phyloP scores from a whole-genome alignment of 2,888 invertebrate species.

The Ptychoptera albimana region DNA sequence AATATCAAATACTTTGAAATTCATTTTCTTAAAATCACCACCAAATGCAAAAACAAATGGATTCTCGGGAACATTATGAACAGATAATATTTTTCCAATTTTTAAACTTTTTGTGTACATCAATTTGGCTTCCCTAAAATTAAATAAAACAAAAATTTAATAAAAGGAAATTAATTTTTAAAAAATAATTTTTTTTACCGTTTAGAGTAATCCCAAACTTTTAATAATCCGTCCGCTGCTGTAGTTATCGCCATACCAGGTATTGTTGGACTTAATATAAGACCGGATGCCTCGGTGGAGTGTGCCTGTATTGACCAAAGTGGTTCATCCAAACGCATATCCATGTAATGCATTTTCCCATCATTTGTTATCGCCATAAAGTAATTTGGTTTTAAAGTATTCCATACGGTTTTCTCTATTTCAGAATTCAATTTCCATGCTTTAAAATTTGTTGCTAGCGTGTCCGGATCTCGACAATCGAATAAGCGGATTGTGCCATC shows the following conservation, averaged over 20 bases:
- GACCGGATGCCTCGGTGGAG: conserved; percentile 68
- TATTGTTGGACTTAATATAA: conserved; percentile 53
- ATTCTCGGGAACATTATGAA: conserved; percentile 63
- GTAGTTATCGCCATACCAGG: conserved; percentile 63
- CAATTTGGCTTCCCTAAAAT: background rate
- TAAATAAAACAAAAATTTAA: background rate
- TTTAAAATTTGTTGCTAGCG: conserved; percentile 22
- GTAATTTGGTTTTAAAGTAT: conserved; percentile 57
- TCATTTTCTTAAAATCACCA: conserved; percentile 67
- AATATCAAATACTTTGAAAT: conserved; percentile 38
- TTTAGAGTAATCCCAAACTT: conserved; percentile 61
- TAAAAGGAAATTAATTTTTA: background rate
- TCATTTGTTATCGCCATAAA: conserved; percentile 47
- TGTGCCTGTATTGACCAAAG: conserved; percentile 65
- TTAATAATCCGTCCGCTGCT: conserved; percentile 65
- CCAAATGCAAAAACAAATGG: conserved; percentile 68
- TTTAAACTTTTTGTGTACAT: conserved; percentile 34
- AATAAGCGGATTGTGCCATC: conserved; percentile 65
- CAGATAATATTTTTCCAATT: conserved; percentile 57
- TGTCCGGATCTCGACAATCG: conserved; percentile 69
- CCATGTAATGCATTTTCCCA: conserved; percentile 55
- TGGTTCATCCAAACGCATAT: conserved; percentile 48
- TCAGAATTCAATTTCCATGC: conserved; percentile 57
- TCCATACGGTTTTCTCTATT: conserved; percentile 78
- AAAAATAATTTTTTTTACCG: conserved; percentile 16